Conservation (phyloP, 2,888 invertebrate species). For the Ormyrus thymus region DNA sequence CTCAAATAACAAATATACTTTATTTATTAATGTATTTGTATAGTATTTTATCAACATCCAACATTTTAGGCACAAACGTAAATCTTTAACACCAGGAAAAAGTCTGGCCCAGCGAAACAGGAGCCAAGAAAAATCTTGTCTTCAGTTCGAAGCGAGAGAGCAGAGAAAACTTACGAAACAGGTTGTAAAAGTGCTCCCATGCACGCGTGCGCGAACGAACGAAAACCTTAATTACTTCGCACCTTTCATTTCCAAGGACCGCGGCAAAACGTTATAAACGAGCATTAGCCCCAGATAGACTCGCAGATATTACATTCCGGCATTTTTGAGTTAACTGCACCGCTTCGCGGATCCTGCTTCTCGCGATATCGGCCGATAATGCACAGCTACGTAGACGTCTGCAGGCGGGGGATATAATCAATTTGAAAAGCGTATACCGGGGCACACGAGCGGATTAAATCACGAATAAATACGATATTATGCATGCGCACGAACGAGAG, state of each 20-base stretch:
- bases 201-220: neutral
- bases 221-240: slow-evolving; percentile 47
- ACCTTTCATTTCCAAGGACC: slow-evolving; percentile 47
- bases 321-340: neutral
- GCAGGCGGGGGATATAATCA: slow-evolving; percentile 19
- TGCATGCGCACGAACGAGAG: slow-evolving; percentile 41
- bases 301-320: neutral
- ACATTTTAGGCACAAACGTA: neutral
- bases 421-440: slow-evolving; percentile 23
- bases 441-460: slow-evolving; percentile 33
- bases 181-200: slow-evolving; percentile 31
- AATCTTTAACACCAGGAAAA: neutral
- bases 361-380: neutral
- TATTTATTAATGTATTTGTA: neutral
- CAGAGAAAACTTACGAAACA: slow-evolving; percentile 44
- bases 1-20: too few species aligned
- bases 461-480: slow-evolving; percentile 49
- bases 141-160: slow-evolving; percentile 11
- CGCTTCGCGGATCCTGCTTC: neutral
- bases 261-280: neutral
- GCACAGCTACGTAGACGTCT: neutral
- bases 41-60: neutral
- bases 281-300: too few species aligned
- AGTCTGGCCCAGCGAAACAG: neutral
- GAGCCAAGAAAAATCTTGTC: neutral